phyloP scores from a whole-genome alignment of 2,797 vertebrate species.

The Erethizon dorsatum region DNA sequence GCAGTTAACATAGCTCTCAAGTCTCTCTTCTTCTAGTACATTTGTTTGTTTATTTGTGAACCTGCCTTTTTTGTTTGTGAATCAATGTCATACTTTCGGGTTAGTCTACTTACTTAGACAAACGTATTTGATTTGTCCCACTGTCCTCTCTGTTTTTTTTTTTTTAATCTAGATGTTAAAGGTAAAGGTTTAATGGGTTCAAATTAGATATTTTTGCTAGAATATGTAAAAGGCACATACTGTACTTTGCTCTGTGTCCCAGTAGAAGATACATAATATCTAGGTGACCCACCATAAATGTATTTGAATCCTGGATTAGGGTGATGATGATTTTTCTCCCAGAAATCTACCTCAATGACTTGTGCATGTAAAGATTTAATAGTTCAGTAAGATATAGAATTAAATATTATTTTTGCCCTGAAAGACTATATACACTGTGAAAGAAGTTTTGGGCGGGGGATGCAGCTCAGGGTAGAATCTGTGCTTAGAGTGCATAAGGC shows the following conservation, averaged over 20 bases:
- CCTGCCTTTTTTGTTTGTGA: not conserved
- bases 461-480: not conserved
- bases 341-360: slow-evolving; percentile 26
- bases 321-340: not conserved
- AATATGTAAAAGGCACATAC: not conserved
- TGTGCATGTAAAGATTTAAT: not conserved
- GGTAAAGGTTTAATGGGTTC: slow-evolving; percentile 34
- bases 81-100: slow-evolving; percentile 10
- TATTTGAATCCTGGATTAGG: not conserved
- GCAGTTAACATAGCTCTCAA: not conserved
- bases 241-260: not conserved
- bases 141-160: not conserved
- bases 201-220: slow-evolving; percentile 47
- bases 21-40: not conserved
- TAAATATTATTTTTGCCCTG: slow-evolving; percentile 31
- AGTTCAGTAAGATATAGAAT: not conserved
- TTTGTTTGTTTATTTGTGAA: not conserved
- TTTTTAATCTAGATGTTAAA: not conserved
- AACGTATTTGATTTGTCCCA: not conserved
- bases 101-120: slow-evolving; percentile 40
- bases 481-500: not conserved
- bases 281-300: not conserved
- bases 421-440: not conserved
- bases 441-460: not conserved
- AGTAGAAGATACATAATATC: not conserved